These are phyloP conservation scores for Betta splendens DNA, from an alignment of 2,797 vertebrate species.

Conservation along the genomic window DNA sequence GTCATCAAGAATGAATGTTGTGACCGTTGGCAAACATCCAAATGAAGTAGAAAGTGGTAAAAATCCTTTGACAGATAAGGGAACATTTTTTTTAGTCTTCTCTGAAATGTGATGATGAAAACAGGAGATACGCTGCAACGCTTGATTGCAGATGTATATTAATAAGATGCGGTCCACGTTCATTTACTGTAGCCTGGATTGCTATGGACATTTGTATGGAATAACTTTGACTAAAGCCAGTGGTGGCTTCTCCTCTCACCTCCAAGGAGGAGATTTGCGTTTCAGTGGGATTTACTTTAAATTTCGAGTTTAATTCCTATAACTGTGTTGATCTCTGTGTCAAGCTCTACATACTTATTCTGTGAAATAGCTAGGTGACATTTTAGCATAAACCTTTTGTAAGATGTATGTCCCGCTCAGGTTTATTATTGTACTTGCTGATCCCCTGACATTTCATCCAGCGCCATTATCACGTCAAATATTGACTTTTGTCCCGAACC, in stretches of 20 bases:
- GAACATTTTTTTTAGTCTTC: not conserved
- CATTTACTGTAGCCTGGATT: not conserved
- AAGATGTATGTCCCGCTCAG: not conserved
- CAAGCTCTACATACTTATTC: not conserved
- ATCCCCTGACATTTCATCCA: not conserved
- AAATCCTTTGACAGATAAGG: not conserved
- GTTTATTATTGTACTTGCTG: not conserved
- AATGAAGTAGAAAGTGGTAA: conserved; percentile 17
- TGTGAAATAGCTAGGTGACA: not conserved
- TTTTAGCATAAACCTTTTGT: not conserved
- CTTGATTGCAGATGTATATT: conserved; percentile 13
- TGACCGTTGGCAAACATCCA: conserved; percentile 31
- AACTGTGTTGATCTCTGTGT: not conserved
- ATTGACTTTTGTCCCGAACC: not conserved
- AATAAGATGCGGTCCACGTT: conserved; percentile 13
- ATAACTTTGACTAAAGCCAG: not conserved
- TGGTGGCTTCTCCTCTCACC: not conserved
- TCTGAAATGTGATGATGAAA: conserved; percentile 8
- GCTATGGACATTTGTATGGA: not conserved
- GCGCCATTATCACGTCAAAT: not conserved
- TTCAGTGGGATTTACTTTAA: not conserved
- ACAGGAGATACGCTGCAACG: conserved; percentile 1
- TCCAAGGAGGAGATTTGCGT: not conserved
- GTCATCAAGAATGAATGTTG: conserved; percentile 29
- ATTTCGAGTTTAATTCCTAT: not conserved